phyloP scores from a whole-genome alignment of 53 echinoderm and acorn worm species.

The Stichopus horrens region DNA sequence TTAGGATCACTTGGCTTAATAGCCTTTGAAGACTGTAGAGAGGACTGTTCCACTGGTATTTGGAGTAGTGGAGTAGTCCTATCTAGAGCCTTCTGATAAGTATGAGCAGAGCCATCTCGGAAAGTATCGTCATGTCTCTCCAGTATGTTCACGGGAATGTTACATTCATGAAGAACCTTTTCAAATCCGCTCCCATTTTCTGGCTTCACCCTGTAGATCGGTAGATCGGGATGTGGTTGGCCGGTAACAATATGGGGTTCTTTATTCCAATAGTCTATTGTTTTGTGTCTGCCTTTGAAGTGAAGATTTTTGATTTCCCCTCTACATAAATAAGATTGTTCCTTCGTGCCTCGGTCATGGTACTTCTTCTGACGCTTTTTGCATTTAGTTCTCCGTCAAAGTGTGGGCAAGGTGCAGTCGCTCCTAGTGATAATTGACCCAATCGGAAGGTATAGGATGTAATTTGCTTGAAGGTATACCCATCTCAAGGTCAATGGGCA shows the following conservation, averaged over 20 bases:
- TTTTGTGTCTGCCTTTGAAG: not conserved
- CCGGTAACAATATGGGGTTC: not conserved
- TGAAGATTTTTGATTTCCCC: not conserved
- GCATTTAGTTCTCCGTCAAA: not conserved
- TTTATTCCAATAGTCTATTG: not conserved
- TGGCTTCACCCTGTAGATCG: conserved; percentile 1
- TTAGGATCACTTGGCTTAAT: no score
- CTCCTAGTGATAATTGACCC: not conserved
- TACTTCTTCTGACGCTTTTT: not conserved
- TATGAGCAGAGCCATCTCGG: not conserved
- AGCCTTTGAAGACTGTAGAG: no score
- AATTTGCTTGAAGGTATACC: not conserved
- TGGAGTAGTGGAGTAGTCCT: not conserved
- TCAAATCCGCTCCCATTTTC: conserved; percentile 2
- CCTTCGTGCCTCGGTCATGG: not conserved
- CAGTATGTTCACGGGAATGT: not conserved
- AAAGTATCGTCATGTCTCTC: not conserved
- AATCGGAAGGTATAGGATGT: not conserved
- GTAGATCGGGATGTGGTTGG: not conserved
- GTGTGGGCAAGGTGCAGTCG: not conserved
- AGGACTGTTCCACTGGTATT: not conserved
- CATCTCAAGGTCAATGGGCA: conserved; percentile 4
- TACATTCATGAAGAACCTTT: conserved; percentile 5
- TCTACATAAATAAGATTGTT: not conserved
- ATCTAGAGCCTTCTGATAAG: not conserved